Evolutionary conservation across 2,113 vertebrate genomes (phyloP).

Genomic region (Coptodon rendalli): DNA sequence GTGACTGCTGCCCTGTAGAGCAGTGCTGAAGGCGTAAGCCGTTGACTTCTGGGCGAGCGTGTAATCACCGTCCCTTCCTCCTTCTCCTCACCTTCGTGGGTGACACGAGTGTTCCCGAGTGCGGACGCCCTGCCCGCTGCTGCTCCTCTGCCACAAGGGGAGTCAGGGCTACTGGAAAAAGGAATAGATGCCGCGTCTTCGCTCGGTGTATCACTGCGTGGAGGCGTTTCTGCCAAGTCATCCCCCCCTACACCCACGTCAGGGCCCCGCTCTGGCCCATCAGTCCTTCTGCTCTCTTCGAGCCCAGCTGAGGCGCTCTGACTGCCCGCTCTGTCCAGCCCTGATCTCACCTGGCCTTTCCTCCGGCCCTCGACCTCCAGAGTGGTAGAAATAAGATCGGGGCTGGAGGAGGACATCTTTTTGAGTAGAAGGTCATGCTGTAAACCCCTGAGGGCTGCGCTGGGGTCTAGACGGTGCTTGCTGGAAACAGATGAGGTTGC

Average conservation of each 20-base stretch:
- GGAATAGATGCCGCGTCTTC: conserved; percentile 81
- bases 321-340: conserved; percentile 64
- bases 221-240: conserved; percentile 64
- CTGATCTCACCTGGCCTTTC: conserved; percentile 50
- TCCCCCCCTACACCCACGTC: conserved; percentile 47
- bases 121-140: conserved; percentile 57
- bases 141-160: conserved; percentile 76
- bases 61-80: conserved; percentile 68
- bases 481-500: conserved; percentile 48
- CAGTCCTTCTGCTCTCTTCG: conserved; percentile 37
- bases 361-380: conserved; percentile 70
- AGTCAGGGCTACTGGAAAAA: conserved; percentile 85
- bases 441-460: conserved; percentile 74
- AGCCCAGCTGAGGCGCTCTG: conserved; percentile 67
- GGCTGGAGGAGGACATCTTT: conserved; percentile 88
- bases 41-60: conserved; percentile 74
- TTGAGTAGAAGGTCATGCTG: conserved; percentile 83
- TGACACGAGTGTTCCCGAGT: conserved; percentile 57
- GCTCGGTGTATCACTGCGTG: conserved; percentile 76
- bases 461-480: conserved; percentile 74
- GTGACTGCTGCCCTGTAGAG: conserved; percentile 91
- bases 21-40: conserved; percentile 85
- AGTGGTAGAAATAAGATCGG: conserved; percentile 87
- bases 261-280: neutral
- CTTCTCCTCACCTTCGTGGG: conserved; percentile 72